Conservation (phyloP, 2,113 vertebrate species). For the Varanus salvator region DNA sequence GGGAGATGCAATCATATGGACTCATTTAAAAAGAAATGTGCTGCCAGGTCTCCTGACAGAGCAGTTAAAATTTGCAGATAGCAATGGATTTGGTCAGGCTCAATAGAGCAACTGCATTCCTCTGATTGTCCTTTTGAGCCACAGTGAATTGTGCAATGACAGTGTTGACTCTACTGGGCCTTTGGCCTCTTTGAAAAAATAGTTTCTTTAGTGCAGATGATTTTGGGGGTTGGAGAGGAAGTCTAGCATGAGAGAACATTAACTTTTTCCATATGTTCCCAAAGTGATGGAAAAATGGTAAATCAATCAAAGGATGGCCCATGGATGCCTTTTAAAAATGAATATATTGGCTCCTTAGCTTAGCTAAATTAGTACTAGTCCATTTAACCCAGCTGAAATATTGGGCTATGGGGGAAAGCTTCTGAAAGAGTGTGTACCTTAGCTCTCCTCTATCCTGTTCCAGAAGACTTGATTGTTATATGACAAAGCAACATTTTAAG, state of each 20-base stretch:
- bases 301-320: slow-evolving; percentile 11
- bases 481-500: background rate
- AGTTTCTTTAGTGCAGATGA: background rate
- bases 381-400: background rate
- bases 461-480: background rate
- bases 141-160: background rate
- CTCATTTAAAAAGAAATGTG: background rate
- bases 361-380: background rate
- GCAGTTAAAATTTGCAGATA: slow-evolving; percentile 4
- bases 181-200: slow-evolving; percentile 7
- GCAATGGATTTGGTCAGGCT: background rate
- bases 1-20: background rate
- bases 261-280: slow-evolving; percentile 14
- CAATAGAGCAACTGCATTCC: background rate
- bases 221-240: background rate
- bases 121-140: background rate
- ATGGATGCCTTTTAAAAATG: slow-evolving; percentile 3
- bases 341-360: background rate
- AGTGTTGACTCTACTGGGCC: background rate
- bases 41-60: background rate
- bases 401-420: background rate
- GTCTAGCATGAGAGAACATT: fast-evolving
- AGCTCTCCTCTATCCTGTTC: too few relatives aligned
- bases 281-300: background rate
- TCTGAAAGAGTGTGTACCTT: background rate